Conservation (phyloP, 1,140 invertebrate species). For the Plodia interpunctella region DNA sequence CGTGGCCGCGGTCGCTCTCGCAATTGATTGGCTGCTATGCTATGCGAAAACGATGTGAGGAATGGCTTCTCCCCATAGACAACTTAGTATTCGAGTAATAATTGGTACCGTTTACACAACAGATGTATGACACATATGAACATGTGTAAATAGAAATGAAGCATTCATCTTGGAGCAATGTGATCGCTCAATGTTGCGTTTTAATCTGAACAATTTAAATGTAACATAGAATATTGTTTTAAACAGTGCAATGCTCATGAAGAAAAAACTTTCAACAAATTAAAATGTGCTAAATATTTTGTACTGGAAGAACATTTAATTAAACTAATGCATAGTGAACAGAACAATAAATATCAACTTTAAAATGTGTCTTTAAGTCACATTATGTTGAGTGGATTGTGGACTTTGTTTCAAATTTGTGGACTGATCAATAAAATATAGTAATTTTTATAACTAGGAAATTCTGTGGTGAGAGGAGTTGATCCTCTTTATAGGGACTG, state of each 20-base stretch:
- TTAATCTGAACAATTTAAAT: constrained; percentile 63
- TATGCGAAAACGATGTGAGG: constrained; percentile 49
- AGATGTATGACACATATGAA: constrained; percentile 39
- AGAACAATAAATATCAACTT: constrained; percentile 59
- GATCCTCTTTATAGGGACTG: constrained; percentile 58
- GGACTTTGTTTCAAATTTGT: constrained; percentile 75
- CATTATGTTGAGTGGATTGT: constrained; percentile 58
- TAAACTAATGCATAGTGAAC: constrained; percentile 71
- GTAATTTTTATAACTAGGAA: constrained; percentile 73
- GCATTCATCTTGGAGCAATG: constrained; percentile 37
- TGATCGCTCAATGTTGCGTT: constrained; percentile 41
- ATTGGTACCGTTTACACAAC: constrained; percentile 63
- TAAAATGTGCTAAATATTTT: constrained; percentile 74
- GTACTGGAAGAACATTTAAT: constrained; percentile 70
- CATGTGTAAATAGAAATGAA: constrained; percentile 48
- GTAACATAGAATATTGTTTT: constrained; percentile 67
- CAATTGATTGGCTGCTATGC: constrained; percentile 47
- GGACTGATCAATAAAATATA: constrained; percentile 69
- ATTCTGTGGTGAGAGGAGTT: constrained; percentile 73
- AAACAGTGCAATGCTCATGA: constrained; percentile 70
- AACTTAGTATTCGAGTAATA: constrained; percentile 59
- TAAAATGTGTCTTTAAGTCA: constrained; percentile 46
- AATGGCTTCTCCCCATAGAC: constrained; percentile 75
- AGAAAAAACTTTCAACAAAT: constrained; percentile 74
- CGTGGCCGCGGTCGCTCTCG: constrained; percentile 66